Percentiles rank a stretch among this genome's conserved stretches.
Conservation (phyloP, 2,113 vertebrate genomes). For the Elanus axillaris region DNA sequence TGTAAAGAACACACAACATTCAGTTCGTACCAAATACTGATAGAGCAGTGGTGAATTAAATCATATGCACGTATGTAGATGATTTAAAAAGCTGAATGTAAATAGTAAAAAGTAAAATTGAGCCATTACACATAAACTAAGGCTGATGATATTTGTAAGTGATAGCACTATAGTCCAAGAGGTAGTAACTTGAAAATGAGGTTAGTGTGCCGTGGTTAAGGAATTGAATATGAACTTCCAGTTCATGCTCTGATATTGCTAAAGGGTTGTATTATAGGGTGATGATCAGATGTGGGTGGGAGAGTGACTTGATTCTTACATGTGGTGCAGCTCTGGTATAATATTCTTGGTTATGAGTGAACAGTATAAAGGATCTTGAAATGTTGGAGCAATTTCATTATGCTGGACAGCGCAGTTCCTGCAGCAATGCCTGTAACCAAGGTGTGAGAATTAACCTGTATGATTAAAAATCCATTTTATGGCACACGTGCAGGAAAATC, state of each 20-base stretch:
- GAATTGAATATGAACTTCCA: not conserved
- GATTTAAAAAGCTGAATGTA: not conserved
- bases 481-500: not conserved
- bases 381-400: not conserved
- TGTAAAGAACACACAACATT: no score
- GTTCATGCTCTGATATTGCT: not conserved
- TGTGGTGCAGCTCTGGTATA: not conserved
- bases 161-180: not conserved
- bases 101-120: not conserved
- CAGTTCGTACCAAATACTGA: not conserved
- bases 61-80: fast-evolving
- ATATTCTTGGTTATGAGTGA: not conserved
- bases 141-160: fast-evolving
- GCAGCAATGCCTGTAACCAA: not conserved
- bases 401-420: not conserved
- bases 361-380: not conserved
- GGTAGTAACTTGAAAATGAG: not conserved
- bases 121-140: not conserved
- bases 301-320: not conserved
- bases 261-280: not conserved
- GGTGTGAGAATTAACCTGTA: not conserved
- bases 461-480: not conserved
- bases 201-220: not conserved
- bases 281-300: not conserved
- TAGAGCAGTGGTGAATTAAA: not conserved